phyloP scores from a whole-genome alignment of 2,797 vertebrate species.

The Crenuchus spilurus region DNA sequence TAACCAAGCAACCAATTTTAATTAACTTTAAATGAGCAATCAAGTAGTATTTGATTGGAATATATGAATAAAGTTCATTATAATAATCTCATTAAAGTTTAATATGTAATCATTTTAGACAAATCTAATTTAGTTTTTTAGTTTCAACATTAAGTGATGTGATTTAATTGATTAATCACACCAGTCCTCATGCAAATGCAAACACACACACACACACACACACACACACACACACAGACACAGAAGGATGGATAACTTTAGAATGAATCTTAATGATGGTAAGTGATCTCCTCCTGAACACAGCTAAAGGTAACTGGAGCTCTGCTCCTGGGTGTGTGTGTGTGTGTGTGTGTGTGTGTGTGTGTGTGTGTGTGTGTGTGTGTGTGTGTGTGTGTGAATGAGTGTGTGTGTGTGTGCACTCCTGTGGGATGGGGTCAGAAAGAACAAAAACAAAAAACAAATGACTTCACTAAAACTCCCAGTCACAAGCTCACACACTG shows the following conservation, averaged over 20 bases:
- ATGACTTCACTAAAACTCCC: constrained; percentile 27
- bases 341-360: background rate
- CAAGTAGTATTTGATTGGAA: too few species aligned
- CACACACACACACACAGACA: background rate
- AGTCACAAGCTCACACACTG: constrained; percentile 13
- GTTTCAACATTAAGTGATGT: too few species aligned
- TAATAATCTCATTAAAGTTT: too few species aligned
- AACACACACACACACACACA: background rate
- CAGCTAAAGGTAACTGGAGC: constrained; percentile 20
- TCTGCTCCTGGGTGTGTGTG: background rate
- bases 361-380: background rate
- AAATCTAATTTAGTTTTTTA: too few species aligned
- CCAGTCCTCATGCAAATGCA: too few species aligned
- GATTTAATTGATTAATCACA: too few species aligned
- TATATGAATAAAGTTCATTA: too few species aligned
- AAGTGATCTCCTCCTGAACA: constrained; percentile 21
- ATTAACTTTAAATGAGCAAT: too few species aligned
- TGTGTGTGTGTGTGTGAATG: background rate
- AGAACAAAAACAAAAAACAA: constrained; percentile 30
- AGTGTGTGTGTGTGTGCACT: background rate
- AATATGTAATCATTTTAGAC: too few species aligned
- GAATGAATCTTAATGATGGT: constrained; percentile 12
- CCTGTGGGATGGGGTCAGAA: constrained; percentile 18
- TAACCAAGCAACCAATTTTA: too few species aligned
- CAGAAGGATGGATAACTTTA: constrained; percentile 26